Percentiles rank a stretch among this genome's conserved stretches.
Conservation (phyloP, 1,140 invertebrate species). For the Lanistes nyassanus region DNA sequence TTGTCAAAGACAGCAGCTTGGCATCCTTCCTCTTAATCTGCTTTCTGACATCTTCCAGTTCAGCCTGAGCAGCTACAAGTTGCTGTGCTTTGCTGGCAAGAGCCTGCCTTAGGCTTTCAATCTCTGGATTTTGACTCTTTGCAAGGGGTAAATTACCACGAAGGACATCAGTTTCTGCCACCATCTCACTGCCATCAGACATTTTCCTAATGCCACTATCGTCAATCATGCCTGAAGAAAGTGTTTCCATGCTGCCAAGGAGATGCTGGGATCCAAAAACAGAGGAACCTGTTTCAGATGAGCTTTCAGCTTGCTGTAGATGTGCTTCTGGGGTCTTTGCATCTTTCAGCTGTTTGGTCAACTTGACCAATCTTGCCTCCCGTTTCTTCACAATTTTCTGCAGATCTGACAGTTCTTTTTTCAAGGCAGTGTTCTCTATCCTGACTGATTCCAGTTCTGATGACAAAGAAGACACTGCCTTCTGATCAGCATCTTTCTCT, state of each 20-base stretch:
- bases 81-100: not conserved
- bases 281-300: constrained; percentile 13
- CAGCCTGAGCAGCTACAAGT: not conserved
- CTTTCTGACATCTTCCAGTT: constrained; percentile 22
- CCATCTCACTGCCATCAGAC: no score
- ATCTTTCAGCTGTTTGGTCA: constrained; percentile 30
- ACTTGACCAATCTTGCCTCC: constrained; percentile 31
- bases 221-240: not conserved
- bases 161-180: no score
- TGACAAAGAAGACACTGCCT: constrained; percentile 20
- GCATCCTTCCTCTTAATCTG: constrained; percentile 34
- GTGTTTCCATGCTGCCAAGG: constrained; percentile 5
- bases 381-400: constrained; percentile 39
- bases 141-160: no score
- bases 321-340: not conserved
- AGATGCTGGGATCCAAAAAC: constrained; percentile 22
- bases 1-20: constrained; percentile 19
- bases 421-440: constrained; percentile 15
- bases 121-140: not conserved
- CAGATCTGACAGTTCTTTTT: constrained; percentile 34
- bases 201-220: not conserved
- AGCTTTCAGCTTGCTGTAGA: not conserved
- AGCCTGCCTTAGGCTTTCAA: not conserved
- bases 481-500: constrained; percentile 28
- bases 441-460: constrained; percentile 28